A percentile compares a stretch with the other conserved stretches of the same genome.
These are phyloP conservation scores for Kryptopterus vitreolus DNA, from an alignment of 2,797 vertebrate genomes.

Conservation along the genomic window DNA sequence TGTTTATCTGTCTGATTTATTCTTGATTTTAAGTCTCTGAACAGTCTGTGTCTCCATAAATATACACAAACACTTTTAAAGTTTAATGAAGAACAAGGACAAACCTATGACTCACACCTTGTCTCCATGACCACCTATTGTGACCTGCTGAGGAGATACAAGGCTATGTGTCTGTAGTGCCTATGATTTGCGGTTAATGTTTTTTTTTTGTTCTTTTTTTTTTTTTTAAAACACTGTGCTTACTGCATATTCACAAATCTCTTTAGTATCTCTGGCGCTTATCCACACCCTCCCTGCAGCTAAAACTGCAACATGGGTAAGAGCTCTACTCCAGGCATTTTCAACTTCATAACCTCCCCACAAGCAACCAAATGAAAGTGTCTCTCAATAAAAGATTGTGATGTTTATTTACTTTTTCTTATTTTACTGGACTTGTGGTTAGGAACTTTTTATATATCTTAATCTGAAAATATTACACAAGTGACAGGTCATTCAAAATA, in stretches of 20 bases:
- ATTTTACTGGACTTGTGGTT: neutral
- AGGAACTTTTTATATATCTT: neutral
- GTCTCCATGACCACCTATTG: neutral
- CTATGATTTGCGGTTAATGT: neutral
- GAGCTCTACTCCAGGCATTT: neutral
- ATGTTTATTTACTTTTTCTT: neutral
- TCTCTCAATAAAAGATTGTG: neutral
- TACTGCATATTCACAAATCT: neutral
- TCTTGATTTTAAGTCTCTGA: neutral
- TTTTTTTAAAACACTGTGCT: neutral
- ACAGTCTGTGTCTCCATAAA: slow-evolving; percentile 6
- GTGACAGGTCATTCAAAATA: neutral
- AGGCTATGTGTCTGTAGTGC: neutral
- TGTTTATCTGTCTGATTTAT: neutral
- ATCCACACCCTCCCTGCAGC: neutral
- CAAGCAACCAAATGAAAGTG: neutral
- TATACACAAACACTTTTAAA: neutral
- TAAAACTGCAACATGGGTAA: neutral
- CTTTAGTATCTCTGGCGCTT: neutral
- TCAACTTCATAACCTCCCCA: neutral
- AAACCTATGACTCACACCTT: neutral
- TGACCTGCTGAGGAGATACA: neutral
- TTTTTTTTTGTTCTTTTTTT: no score
- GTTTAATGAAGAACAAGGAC: slow-evolving; percentile 6
- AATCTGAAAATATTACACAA: neutral